These are phyloP conservation scores for Andrena cerasifolii DNA, from an alignment of 1,140 invertebrate genomes.

Conservation along the genomic window DNA sequence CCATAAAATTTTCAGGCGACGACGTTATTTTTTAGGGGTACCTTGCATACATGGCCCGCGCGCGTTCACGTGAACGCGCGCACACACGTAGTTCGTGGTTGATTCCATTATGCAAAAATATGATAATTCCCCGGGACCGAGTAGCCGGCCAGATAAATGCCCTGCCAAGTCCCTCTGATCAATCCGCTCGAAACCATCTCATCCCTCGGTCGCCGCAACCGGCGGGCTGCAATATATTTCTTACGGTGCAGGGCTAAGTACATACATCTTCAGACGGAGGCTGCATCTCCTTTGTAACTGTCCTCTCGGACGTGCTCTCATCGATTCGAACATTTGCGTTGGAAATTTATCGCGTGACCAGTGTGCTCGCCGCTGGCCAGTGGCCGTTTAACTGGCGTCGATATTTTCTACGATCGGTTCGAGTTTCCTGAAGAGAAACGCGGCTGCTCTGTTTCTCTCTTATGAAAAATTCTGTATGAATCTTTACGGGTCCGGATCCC, in stretches of 20 bases:
- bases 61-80: neutral
- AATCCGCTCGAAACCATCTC: constrained; percentile 47
- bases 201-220: constrained; percentile 10
- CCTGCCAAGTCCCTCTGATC: constrained; percentile 62
- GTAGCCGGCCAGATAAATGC: constrained; percentile 63
- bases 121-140: constrained; percentile 68
- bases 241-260: constrained; percentile 19
- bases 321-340: constrained; percentile 5
- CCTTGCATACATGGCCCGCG: neutral
- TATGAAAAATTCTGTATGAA: neutral
- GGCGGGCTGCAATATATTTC: constrained; percentile 58
- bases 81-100: constrained; percentile 44
- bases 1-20: constrained; percentile 14
- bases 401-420: constrained; percentile 15
- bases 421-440: too few relatives aligned
- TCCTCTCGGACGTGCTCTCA: constrained; percentile 10
- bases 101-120: constrained; percentile 78
- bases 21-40: constrained; percentile 13
- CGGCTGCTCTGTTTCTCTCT: too few relatives aligned
- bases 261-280: constrained; percentile 8
- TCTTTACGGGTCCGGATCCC: neutral
- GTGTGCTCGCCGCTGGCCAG: neutral
- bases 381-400: neutral
- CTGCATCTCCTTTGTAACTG: constrained; percentile 38
- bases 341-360: constrained; percentile 33